A percentile compares a stretch with the other conserved stretches of the same genome.
Evolutionary conservation across 1,140 invertebrate genomes (phyloP).

Genomic region (Drosophila parvula): DNA sequence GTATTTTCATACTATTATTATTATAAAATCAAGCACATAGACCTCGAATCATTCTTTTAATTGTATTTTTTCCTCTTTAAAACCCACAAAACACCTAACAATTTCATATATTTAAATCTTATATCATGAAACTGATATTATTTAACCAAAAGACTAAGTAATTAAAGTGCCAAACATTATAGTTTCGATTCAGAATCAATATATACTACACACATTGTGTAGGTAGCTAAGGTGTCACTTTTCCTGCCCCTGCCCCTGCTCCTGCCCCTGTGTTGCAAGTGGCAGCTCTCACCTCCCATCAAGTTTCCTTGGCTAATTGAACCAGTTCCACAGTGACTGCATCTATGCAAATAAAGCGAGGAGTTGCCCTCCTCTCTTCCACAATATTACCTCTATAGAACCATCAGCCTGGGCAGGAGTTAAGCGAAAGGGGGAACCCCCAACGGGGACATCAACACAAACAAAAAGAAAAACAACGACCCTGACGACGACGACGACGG

Average conservation of each 20-base stretch:
- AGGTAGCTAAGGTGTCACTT: background rate
- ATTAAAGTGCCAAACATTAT: background rate
- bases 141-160: background rate
- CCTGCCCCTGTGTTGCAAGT: background rate
- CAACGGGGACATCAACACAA: constrained; percentile 21
- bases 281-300: background rate
- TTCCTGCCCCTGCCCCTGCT: too few species aligned
- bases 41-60: too few species aligned
- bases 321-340: constrained; percentile 27
- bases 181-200: background rate
- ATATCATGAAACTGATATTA: background rate
- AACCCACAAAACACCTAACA: too few species aligned
- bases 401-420: background rate
- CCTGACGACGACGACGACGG: constrained; percentile 13
- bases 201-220: background rate
- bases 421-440: background rate
- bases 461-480: constrained; percentile 25
- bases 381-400: constrained; percentile 1
- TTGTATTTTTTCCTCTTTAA: too few species aligned
- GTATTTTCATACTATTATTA: too few species aligned
- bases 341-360: constrained; percentile 26
- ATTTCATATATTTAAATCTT: too few species aligned
- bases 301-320: constrained; percentile 30
- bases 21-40: too few species aligned
- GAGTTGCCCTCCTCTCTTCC: constrained; percentile 2